Evolutionary conservation across 2,888 invertebrate genomes (phyloP), one percentile per base, ranked within the genome.

Genomic region (Dryococelus australis): DNA sequence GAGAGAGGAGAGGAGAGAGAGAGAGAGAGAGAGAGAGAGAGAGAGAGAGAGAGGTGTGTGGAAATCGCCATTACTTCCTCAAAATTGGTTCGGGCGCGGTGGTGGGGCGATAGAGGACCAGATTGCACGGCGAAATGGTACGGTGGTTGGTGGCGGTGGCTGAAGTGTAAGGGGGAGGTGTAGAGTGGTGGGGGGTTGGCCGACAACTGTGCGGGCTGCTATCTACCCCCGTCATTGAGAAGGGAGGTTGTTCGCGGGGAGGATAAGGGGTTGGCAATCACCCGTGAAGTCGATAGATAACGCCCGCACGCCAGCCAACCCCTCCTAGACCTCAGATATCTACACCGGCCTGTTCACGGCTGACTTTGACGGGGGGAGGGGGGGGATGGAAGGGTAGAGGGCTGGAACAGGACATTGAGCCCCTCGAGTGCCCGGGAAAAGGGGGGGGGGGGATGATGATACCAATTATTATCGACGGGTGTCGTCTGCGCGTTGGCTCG

Each of bases 241-340:
- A 24, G 65, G 47, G 16, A 5, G 47, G 47, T 16, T 47, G 47
- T 47, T 47, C 16, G 47, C 10, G 47, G 47, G 47, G 47, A 13
- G 10, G 47, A 16, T 47, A 47, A 47, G 65, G 65, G 65, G 65
- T 8, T 2, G 24, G 65, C 65, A 65, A 20, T 65, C 65, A n/a
- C 65, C 13, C 65, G 65, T 65, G 65, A 65, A 65, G 65, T 65
- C 65, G n/a, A 65, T 65, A 65, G 65, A 65, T 65, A 65, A n/a
- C 65, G n/a, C 65, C 65, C 65, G 65, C 65, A 65, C 65, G n/a
- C n/a, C 65, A 16, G 16, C 65, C n/a, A 20, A 51, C 51, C 51
- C 12, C 51, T 16, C 65, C 65, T 16, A 65, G 65, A 24, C 10
- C 65, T 8, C 65, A n/a, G 65, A 10, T n/a, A 65, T 65, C 6